phyloP scores from a whole-genome alignment of 2,888 invertebrate genomes.

The Gastrophysa polygoni region DNA sequence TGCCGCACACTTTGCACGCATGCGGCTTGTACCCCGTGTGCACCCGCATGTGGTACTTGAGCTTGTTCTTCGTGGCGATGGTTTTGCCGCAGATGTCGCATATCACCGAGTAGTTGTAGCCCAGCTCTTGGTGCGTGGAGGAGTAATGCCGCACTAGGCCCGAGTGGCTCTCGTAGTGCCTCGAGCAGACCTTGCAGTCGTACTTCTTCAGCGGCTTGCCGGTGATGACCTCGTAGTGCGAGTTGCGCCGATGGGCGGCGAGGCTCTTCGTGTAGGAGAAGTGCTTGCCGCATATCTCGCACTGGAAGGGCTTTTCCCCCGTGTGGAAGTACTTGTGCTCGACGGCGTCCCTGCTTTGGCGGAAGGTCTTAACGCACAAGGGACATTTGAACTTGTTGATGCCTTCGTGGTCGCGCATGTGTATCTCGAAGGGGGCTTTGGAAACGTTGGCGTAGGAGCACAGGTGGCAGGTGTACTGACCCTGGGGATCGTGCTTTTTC shows the following conservation, averaged over 20 bases:
- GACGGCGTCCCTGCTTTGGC: constrained; percentile 60
- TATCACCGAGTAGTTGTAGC: constrained; percentile 58
- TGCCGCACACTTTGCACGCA: constrained; percentile 49
- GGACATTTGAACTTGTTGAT: constrained; percentile 44
- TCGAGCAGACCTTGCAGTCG: constrained; percentile 60
- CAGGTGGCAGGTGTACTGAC: constrained; percentile 49
- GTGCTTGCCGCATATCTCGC: constrained; percentile 61
- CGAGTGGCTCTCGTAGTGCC: constrained; percentile 51
- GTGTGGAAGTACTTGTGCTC: constrained; percentile 52
- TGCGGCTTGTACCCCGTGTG: constrained; percentile 43
- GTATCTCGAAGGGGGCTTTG: constrained; percentile 47
- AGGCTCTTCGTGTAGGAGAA: constrained; percentile 60
- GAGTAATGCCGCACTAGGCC: constrained; percentile 45
- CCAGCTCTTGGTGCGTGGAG: constrained; percentile 35
- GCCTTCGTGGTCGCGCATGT: constrained; percentile 46
- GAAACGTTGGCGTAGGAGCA: constrained; percentile 45
- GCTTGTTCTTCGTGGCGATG: constrained; percentile 47
- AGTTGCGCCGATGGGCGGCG: constrained; percentile 57
- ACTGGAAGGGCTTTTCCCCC: constrained; percentile 58
- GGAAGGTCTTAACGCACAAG: constrained; percentile 44
- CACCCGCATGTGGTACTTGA: constrained; percentile 38
- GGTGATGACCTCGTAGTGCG: constrained; percentile 57
- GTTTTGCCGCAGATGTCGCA: constrained; percentile 52
- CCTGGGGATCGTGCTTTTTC: constrained; percentile 47
- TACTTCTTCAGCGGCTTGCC: constrained; percentile 49